These are phyloP conservation scores for Brachionus asplanchnoidis DNA, from an alignment of 1,140 invertebrate genomes.

Conservation along the genomic window DNA sequence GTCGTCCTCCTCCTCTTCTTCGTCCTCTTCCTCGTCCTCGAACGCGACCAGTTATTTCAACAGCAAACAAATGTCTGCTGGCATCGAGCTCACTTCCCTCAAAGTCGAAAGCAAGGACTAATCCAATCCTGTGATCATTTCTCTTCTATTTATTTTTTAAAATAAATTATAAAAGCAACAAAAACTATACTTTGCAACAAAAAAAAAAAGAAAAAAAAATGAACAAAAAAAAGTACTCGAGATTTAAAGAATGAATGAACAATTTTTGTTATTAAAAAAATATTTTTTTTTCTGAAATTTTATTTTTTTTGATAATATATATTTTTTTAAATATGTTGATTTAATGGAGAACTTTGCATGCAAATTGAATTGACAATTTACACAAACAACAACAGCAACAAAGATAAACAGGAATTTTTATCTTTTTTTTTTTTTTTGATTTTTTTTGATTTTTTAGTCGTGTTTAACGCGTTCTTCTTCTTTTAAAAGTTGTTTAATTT, in stretches of 20 bases:
- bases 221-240: too few relatives aligned
- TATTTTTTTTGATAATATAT: constrained; percentile 3
- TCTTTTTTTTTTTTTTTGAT: not conserved
- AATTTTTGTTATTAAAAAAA: not conserved
- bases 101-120: constrained; percentile 33
- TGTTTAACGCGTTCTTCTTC: constrained; percentile 31
- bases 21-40: not conserved
- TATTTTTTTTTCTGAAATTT: not conserved
- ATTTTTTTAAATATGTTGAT: constrained; percentile 1
- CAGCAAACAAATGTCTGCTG: not conserved
- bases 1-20: too few relatives aligned
- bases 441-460: not conserved
- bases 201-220: too few relatives aligned
- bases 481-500: constrained; percentile 16
- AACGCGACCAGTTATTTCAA: not conserved
- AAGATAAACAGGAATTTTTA: not conserved
- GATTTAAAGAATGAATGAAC: not conserved
- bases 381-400: not conserved
- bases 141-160: not conserved
- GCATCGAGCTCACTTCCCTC: constrained; percentile 6
- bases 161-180: too few relatives aligned
- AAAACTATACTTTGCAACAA: too few relatives aligned
- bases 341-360: not conserved
- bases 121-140: not conserved
- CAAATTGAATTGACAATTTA: not conserved